Evolutionary conservation across 1,140 invertebrate genomes (phyloP).

Genomic region (Palaemon carinicauda): DNA sequence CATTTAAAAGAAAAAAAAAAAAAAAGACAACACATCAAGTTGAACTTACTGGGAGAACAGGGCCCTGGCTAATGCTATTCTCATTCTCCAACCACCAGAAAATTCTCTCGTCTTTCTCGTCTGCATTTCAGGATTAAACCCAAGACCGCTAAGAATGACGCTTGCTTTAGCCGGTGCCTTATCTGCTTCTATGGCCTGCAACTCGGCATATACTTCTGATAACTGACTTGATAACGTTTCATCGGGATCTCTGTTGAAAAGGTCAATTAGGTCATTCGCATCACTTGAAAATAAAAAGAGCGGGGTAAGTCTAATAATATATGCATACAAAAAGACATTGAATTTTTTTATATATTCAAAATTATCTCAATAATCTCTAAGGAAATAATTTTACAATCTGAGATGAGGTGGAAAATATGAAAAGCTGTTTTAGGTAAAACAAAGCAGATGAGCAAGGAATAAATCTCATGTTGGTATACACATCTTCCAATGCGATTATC

Average conservation of each 20-base stretch:
- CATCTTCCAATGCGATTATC: no score
- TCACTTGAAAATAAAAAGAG: neutral
- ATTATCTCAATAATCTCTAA: no score
- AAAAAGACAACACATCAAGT: slow-evolving; percentile 66
- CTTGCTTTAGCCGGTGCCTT: slow-evolving; percentile 94
- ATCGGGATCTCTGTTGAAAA: slow-evolving; percentile 69
- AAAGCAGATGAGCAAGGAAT: no score
- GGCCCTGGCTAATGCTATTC: slow-evolving; percentile 92
- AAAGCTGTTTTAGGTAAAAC: no score
- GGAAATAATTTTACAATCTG: no score
- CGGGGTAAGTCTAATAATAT: neutral
- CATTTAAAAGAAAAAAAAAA: no score
- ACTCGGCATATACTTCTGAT: slow-evolving; percentile 87
- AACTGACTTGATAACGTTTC: slow-evolving; percentile 73
- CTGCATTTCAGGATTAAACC: slow-evolving; percentile 95
- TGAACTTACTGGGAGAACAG: slow-evolving; percentile 70
- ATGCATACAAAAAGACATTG: no score
- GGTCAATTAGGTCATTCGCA: neutral
- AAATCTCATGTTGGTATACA: no score
- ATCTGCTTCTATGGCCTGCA: slow-evolving; percentile 96
- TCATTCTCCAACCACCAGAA: slow-evolving; percentile 98
- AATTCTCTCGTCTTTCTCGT: slow-evolving; percentile 92
- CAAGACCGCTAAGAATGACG: slow-evolving; percentile 95
- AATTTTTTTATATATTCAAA: no score
- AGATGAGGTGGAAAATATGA: no score